Base-by-base conservation (phyloP, 2,113 vertebrate species). In the Peromyscus californicus region DNA sequence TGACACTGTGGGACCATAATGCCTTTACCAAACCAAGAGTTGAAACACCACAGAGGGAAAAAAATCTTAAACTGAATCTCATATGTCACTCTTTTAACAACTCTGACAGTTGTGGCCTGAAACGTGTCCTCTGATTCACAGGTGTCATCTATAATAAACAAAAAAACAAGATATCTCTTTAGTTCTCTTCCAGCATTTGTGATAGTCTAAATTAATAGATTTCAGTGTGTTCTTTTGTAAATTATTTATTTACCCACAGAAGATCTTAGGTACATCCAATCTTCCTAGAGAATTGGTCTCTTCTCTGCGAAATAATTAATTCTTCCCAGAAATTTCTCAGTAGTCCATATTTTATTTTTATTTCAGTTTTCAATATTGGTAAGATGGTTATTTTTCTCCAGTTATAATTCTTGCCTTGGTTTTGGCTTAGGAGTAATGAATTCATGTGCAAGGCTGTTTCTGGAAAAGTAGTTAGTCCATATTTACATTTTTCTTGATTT, bases 201-300 rank as follows among this genome's bases (percentile, higher is more conserved):
- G 45, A 94, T 4, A 72, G 39, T 59, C 19, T 89, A 97, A 91
- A 88, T 94, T 76, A 79, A 78, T 84, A 93, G 54, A 17, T 82
- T 87, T 84, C 33, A 17, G 9, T 45, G 36, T 88, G 36, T 70
- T 29, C 51, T 90, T 94, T 83, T 59, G 16, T 90, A 93, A 95
- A 94, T 84, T 95, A 93, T 70, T 89, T 29, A 86, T 80, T 96
- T 16, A 63, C 12, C 39, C 87, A 76, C 19, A 90, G 51, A 90
- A 94, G 22, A 97, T 29, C 33, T 70, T 94, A 74, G 57, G 42
- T 89, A 11, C 4, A 90, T 48, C 39, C 12, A 94, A 26, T 89
- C 70, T 97, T 87, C 90, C 42, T 65, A 79, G 16, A 96, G 31
- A 94, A 75, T 6, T n/a, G 17, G 36, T 76, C 24, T 96, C 10